phyloP scores from a whole-genome alignment of 2,113 vertebrate genomes.

The Anarhynchus alexandrinus region DNA sequence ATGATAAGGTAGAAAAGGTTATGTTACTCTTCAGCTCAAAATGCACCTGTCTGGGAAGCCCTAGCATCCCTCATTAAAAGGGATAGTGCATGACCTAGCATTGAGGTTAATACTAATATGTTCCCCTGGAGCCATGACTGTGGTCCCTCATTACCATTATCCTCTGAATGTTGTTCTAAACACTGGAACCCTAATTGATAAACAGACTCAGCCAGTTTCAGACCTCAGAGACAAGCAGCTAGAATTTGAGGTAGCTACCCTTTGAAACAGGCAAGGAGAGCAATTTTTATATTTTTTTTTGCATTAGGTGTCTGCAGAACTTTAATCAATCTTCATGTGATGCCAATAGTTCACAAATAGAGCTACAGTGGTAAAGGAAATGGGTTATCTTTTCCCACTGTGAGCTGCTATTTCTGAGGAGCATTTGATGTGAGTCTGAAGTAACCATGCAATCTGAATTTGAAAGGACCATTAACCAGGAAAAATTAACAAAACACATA shows the following conservation, averaged over 20 bases:
- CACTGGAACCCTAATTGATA: neutral
- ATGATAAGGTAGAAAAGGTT: slow-evolving; percentile 43
- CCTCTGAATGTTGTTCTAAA: slow-evolving; percentile 4
- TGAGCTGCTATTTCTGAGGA: neutral
- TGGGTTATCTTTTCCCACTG: neutral
- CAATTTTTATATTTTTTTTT: neutral
- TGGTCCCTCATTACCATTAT: slow-evolving; percentile 10
- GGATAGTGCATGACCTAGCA: neutral
- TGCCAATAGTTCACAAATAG: neutral
- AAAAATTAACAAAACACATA: slow-evolving; percentile 46
- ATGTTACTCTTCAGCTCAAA: slow-evolving; percentile 12
- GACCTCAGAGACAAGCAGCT: neutral
- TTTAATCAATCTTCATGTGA: slow-evolving; percentile 15
- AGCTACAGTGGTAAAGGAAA: slow-evolving; percentile 14
- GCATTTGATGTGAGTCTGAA: neutral
- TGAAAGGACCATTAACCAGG: slow-evolving; percentile 44
- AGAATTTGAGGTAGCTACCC: neutral
- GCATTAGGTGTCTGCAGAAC: neutral
- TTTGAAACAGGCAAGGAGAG: neutral
- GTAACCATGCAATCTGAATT: neutral
- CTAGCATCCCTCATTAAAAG: slow-evolving; percentile 31
- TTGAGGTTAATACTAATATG: neutral
- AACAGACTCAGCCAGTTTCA: neutral
- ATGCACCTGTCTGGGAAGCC: slow-evolving; percentile 23
- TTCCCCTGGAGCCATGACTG: neutral